phyloP scores from a whole-genome alignment of 2,888 invertebrate genomes.

The Scotopteryx bipunctaria region DNA sequence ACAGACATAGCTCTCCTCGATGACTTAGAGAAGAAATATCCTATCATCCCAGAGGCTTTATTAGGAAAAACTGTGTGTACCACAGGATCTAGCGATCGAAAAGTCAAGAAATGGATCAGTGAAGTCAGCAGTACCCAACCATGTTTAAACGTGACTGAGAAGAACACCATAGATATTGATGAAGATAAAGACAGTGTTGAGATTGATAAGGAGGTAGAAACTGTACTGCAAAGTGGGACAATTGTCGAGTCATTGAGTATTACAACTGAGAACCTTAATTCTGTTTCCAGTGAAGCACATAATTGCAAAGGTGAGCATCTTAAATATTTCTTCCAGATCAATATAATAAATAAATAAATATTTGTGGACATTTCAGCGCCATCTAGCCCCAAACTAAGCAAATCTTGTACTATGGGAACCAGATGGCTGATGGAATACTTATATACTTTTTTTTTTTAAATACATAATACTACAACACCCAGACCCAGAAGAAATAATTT shows the following conservation, averaged over 20 bases:
- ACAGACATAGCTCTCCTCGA: conserved; percentile 69
- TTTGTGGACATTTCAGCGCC: no score
- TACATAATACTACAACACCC: no score
- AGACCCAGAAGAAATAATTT: no score
- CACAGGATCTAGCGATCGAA: conserved; percentile 47
- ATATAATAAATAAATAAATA: no score
- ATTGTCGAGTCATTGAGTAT: conserved; percentile 76
- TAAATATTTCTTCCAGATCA: no score
- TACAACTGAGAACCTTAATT: conserved; percentile 71
- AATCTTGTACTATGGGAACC: no score
- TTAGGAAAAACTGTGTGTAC: conserved; percentile 51
- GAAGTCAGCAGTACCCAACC: conserved; percentile 79
- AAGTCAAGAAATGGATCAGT: conserved; percentile 67
- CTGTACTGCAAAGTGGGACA: conserved; percentile 75
- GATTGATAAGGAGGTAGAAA: conserved; percentile 79
- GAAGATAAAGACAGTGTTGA: conserved; percentile 70
- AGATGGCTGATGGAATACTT: no score
- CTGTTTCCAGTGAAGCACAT: conserved; percentile 68
- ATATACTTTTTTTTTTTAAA: no score
- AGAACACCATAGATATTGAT: conserved; percentile 48
- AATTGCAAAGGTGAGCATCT: conserved; percentile 72
- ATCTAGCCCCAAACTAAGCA: no score
- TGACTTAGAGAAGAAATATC: conserved; percentile 63
- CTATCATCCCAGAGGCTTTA: conserved; percentile 50
- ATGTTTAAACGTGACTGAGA: conserved; percentile 63